Evolutionary conservation across 1,140 invertebrate genomes (phyloP).

Genomic region (Aphaenogaster ashmeadi): DNA sequence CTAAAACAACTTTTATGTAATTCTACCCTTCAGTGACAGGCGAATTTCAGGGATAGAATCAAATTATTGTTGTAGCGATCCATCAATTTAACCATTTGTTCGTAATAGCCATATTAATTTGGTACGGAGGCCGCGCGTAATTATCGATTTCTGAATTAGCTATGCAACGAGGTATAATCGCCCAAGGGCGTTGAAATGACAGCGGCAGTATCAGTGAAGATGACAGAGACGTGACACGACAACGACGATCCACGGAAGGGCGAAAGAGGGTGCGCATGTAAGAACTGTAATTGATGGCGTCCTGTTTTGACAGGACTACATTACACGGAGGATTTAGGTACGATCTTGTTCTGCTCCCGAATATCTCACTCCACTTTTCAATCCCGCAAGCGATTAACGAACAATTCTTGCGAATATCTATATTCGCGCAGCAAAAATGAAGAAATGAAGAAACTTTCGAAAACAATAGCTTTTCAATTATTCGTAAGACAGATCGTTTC

Average conservation of each 20-base stretch:
- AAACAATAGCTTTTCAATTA: neutral
- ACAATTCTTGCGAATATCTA: neutral
- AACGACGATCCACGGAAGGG: constrained; percentile 11
- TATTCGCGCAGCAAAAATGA: neutral
- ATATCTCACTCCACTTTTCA: neutral
- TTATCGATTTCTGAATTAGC: constrained; percentile 57
- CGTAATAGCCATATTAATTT: constrained; percentile 50
- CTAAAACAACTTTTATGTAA: neutral
- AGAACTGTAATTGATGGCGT: constrained; percentile 70
- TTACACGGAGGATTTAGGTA: constrained; percentile 47
- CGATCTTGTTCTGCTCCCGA: constrained; percentile 18
- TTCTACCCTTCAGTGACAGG: neutral
- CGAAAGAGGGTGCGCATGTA: constrained; percentile 57
- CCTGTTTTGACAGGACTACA: constrained; percentile 67
- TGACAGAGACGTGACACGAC: constrained; percentile 37
- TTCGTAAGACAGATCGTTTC: neutral
- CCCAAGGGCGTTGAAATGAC: constrained; percentile 52
- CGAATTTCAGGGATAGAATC: neutral
- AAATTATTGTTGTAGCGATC: constrained; percentile 11
- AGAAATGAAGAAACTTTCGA: neutral
- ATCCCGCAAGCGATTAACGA: neutral
- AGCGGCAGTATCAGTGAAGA: constrained; percentile 21
- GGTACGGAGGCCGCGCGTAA: neutral
- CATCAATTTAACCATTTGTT: constrained; percentile 24
- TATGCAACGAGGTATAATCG: constrained; percentile 42